These are phyloP conservation scores for Eulemur macaco DNA, from an alignment of 2,113 vertebrate species.

Conservation along the genomic window DNA sequence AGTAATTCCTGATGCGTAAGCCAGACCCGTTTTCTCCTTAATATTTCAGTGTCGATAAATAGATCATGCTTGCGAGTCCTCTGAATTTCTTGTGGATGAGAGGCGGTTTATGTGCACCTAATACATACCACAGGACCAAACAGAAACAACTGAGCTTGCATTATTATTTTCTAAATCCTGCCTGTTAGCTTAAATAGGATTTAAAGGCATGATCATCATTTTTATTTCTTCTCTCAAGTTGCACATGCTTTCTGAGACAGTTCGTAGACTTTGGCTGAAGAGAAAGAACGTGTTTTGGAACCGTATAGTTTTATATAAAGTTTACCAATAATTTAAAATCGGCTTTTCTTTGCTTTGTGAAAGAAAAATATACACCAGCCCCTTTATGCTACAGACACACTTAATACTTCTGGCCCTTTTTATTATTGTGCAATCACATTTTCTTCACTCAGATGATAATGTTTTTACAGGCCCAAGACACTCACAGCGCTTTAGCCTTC, in stretches of 20 bases:
- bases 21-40: neutral
- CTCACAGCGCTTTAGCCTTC: neutral
- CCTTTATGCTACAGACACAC: neutral
- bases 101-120: neutral
- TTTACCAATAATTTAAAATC: slow-evolving; percentile 9
- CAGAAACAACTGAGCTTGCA: neutral
- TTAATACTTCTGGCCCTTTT: neutral
- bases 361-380: neutral
- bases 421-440: neutral
- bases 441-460: neutral
- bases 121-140: neutral
- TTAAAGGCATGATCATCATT: neutral
- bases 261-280: neutral
- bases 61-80: neutral
- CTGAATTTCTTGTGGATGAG: neutral
- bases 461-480: neutral
- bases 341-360: neutral
- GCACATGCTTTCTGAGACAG: neutral
- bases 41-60: slow-evolving; percentile 4
- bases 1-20: neutral
- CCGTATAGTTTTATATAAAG: neutral
- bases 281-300: slow-evolving; percentile 6
- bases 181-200: neutral
- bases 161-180: neutral
- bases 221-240: neutral